Evolutionary conservation across 2,797 vertebrate genomes (phyloP), one percentile per base, ranked within the genome.

Genomic region (Bovichtus variegatus): DNA sequence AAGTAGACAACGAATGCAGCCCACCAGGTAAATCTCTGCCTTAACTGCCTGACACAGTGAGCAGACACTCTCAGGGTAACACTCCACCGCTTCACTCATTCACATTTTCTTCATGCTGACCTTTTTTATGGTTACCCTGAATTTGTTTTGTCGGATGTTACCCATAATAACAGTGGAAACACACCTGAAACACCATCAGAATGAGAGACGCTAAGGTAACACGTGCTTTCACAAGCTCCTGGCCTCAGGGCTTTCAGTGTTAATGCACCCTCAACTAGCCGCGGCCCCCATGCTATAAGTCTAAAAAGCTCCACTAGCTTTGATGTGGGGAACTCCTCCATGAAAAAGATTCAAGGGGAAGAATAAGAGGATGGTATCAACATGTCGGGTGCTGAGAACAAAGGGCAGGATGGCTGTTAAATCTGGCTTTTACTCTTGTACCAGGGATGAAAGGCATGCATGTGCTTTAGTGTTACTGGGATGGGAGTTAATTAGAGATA

Each of bases 291-390:
- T 73, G 62, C 59, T 58, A 68, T 61, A 79, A 62, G 69, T 84
- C 77, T 78, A 75, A 87, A 44, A 71, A 81, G 78, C 84, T 83
- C 47, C 61, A n/a, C 57, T 12, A 0, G 61, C 87, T 92, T 92
- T 95, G 91, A 94, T 90, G 89, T 92, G 89, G 76, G 72, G 44
- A 89, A 74, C 31, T 65, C 57, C 74, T 78, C 51, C 82, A 81
- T 68, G 71, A 82, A 65, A 78, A 79, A 71, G 73, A 69, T 71
- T 77, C 68, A 70, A 81, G 71, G 89, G 78, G 63, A 72, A 77
- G 76, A 86, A 84, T 59, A 71, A 68, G 74, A 85, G 76, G 78
- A 88, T 61, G 80, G 71, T 58, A 88, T 85, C 69, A 83, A 88
- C 82, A 80, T 55, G 78, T 27, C 76, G 82, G 84, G 50, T 84